Evolutionary conservation across 2,113 vertebrate species (phyloP), one percentile per base, ranked within the genome.

Genomic region (Takifugu bimaculatus): DNA sequence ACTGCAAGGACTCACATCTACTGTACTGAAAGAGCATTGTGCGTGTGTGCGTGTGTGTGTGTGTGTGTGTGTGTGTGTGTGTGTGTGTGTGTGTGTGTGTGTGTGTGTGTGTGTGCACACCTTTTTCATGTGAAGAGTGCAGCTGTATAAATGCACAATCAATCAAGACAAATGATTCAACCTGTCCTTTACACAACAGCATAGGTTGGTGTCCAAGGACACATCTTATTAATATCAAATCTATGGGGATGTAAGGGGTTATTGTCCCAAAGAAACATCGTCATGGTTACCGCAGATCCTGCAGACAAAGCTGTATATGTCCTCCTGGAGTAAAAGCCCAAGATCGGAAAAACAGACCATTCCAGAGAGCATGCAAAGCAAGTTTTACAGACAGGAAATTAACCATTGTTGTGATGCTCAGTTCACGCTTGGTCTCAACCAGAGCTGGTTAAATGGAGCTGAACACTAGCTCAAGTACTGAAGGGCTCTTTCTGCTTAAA

Each of bases 201-300:
- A 68, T 50, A 49, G 57, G 63, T 73, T 64, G 65, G 69, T 45
- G 56, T 43, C 70, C 69, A 78, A 81, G 69, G 81, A 61, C 63
- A 69, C 74, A 70, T 61, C 66, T 54, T 67, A 72, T 74, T 76
- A 72, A 83, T 65, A 74, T 75, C 72, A 55, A 12, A 57, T 51
- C 47, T 55, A 54, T 43, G 47, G 32, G 51, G 62, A 75, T 53
- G 65, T 54, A 65, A 70, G 48, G 75, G 65, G 63, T 13, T 65
- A 90, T 90, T 86, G 85, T 88, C 80, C 72, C 68, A 73, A 58
- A 85, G 66, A 75, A 45, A 61, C 56, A 89, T 88, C 83, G 89
- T 88, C 89, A 90, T 91, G 86, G 90, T 87, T 88, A 91, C 87
- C 67, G 42, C 53, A 48, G 57, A 70, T 79, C 77, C 79, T 88